Evolutionary conservation across 2,888 invertebrate species (phyloP).

Genomic region (Yponomeuta evonymella): DNA sequence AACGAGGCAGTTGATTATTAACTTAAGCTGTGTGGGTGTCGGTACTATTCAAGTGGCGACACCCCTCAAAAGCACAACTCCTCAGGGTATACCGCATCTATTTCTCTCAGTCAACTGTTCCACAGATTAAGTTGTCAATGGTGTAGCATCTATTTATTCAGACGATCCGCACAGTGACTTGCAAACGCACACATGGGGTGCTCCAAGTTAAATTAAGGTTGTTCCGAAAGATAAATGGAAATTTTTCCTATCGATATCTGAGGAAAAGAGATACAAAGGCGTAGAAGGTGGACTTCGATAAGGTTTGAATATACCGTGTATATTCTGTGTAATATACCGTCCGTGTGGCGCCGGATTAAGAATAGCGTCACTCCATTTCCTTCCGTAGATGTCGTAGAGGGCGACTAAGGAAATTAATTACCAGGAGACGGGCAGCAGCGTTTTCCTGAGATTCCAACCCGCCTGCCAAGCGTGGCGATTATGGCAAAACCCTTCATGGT

Average conservation of each 20-base stretch:
- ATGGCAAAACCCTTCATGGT: too few species aligned
- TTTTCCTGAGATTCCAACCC: too few species aligned
- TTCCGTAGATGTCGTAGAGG: too few species aligned
- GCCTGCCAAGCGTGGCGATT: too few species aligned
- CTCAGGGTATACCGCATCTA: conserved; percentile 30
- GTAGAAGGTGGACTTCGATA: background rate
- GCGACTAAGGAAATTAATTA: too few species aligned
- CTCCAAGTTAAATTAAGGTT: conserved; percentile 57
- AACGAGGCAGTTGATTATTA: too few species aligned
- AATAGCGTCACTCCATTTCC: too few species aligned
- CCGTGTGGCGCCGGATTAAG: too few species aligned
- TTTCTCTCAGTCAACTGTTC: conserved; percentile 33
- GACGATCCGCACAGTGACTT: conserved; percentile 39
- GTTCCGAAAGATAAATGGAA: conserved; percentile 56
- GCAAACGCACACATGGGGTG: conserved; percentile 37
- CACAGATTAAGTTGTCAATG: conserved; percentile 54
- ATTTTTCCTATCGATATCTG: conserved; percentile 52
- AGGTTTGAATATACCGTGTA: too few species aligned
- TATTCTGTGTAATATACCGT: too few species aligned
- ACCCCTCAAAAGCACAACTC: background rate
- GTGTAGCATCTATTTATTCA: conserved; percentile 40
- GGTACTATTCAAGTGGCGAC: background rate
- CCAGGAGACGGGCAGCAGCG: too few species aligned
- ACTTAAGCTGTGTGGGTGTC: too few species aligned
- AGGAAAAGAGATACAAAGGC: background rate